phyloP scores from a whole-genome alignment of 2,888 invertebrate genomes.

The Acholoe squamosa region DNA sequence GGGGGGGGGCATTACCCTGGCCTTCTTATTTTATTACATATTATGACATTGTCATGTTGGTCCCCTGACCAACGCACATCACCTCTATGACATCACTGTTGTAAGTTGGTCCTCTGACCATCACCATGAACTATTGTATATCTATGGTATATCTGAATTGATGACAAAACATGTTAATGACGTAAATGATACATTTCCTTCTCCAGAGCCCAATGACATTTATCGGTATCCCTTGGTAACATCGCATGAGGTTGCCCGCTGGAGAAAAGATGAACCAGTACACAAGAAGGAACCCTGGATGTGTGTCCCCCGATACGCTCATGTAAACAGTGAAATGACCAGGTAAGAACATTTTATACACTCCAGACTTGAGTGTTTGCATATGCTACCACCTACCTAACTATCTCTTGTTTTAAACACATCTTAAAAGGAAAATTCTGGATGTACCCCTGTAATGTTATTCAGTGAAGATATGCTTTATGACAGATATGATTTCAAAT shows the following conservation, averaged over 20 bases:
- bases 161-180: too few relatives aligned
- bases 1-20: too few relatives aligned
- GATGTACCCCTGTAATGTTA: background rate
- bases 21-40: too few relatives aligned
- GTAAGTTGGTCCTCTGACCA: too few relatives aligned
- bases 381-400: background rate
- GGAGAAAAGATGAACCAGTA: slow-evolving; percentile 79
- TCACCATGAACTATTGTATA: too few relatives aligned
- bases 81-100: too few relatives aligned
- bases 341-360: slow-evolving; percentile 72
- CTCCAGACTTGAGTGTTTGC: too few relatives aligned
- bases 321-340: slow-evolving; percentile 82
- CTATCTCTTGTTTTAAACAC: background rate
- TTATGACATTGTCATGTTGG: too few relatives aligned
- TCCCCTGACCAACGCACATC: too few relatives aligned
- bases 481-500: too few relatives aligned
- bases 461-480: too few relatives aligned
- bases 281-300: slow-evolving; percentile 79
- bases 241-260: slow-evolving; percentile 77
- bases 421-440: background rate
- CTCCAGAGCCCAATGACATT: slow-evolving; percentile 75
- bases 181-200: background rate
- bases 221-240: slow-evolving; percentile 78
- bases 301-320: slow-evolving; percentile 77
- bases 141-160: too few relatives aligned